A percentile compares a stretch with the other conserved stretches of the same genome.
Conservation (phyloP, 2,113 vertebrate species). For the Serinus canaria region DNA sequence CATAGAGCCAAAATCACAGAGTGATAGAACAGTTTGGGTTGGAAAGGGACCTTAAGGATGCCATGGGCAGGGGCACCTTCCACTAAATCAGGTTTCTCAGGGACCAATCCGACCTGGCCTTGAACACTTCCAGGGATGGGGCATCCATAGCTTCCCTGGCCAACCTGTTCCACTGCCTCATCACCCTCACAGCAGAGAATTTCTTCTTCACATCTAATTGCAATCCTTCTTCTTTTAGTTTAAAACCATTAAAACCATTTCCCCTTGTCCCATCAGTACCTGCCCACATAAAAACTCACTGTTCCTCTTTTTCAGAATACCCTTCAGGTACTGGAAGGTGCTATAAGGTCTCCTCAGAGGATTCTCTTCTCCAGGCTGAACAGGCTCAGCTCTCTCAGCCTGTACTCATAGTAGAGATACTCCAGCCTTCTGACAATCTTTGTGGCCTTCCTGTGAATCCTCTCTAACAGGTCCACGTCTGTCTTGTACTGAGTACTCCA, state of each 20-base stretch:
- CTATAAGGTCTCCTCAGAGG: neutral
- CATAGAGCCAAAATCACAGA: neutral
- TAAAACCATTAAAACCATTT: neutral
- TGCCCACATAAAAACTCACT: neutral
- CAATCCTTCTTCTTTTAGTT: neutral
- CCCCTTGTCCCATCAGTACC: neutral
- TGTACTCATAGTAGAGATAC: neutral
- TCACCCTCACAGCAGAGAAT: neutral
- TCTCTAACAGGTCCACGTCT: accelerated
- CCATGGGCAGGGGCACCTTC: neutral
- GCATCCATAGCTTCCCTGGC: neutral
- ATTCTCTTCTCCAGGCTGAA: neutral
- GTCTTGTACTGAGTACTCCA: neutral
- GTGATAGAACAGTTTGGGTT: neutral
- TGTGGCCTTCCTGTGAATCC: neutral
- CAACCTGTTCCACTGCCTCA: neutral
- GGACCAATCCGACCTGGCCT: accelerated
- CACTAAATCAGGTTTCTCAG: neutral
- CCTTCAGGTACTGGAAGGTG: neutral
- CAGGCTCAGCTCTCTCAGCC: neutral
- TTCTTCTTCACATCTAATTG: neutral
- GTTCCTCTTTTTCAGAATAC: neutral
- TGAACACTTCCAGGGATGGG: neutral
- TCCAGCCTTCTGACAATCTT: neutral
- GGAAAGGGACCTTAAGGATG: neutral